These are phyloP conservation scores for Cerastis leucographa DNA, from an alignment of 2,888 invertebrate genomes.

Conservation along the genomic window DNA sequence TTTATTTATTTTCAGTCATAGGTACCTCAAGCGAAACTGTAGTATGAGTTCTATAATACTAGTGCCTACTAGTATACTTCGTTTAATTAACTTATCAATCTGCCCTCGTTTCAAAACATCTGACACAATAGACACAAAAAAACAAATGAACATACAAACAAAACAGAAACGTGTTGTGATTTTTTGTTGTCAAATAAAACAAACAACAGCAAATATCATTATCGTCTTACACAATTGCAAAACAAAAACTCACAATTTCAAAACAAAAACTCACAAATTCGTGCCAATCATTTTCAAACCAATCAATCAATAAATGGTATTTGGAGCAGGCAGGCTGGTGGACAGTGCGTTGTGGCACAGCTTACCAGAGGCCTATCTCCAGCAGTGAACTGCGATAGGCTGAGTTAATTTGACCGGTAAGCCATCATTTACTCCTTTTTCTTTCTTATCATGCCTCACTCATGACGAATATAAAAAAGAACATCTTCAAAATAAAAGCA, in stretches of 20 bases:
- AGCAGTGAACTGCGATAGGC: neutral
- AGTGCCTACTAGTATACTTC: neutral
- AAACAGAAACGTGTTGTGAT: neutral
- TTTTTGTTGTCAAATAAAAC: neutral
- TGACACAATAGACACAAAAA: neutral
- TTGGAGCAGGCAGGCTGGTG: neutral
- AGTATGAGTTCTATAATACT: neutral
- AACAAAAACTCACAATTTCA: neutral
- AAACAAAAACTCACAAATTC: neutral
- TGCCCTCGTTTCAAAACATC: neutral
- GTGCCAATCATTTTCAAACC: neutral
- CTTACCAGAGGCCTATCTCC: neutral
- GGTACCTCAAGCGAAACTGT: neutral
- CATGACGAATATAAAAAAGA: neutral
- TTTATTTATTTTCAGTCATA: neutral
- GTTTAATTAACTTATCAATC: neutral
- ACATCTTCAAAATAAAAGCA: neutral
- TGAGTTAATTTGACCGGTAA: neutral
- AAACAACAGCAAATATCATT: neutral
- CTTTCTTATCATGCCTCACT: neutral
- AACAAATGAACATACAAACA: neutral
- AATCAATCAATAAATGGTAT: neutral
- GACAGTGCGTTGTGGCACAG: neutral
- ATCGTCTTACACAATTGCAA: neutral
- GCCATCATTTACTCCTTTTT: neutral